These are phyloP conservation scores for Champsocephalus gunnari DNA, from an alignment of 2,797 vertebrate species.

Conservation along the genomic window DNA sequence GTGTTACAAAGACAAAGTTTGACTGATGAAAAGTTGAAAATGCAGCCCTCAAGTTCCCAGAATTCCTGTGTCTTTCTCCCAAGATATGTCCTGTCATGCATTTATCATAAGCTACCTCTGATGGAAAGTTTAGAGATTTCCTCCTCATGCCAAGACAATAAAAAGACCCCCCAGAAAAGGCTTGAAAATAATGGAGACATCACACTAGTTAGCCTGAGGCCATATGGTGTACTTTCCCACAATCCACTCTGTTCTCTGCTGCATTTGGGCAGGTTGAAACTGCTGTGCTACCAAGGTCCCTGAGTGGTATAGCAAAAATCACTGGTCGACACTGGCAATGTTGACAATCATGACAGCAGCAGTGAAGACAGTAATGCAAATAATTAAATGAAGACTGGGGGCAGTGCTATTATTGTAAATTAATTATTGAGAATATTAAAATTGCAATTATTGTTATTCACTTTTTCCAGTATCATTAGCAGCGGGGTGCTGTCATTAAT, in stretches of 20 bases:
- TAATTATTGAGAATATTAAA: constrained; percentile 44
- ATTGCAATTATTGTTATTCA: constrained; percentile 62
- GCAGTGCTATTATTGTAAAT: constrained; percentile 35
- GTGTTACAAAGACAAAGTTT: constrained; percentile 23
- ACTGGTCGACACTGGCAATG: not conserved
- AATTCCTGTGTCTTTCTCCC: constrained; percentile 11
- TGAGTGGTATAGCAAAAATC: not conserved
- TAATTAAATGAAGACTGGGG: constrained; percentile 37
- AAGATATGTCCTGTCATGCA: constrained; percentile 12
- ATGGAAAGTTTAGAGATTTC: constrained; percentile 6
- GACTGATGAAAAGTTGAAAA: constrained; percentile 51
- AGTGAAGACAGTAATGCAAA: constrained; percentile 34
- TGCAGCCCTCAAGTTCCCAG: constrained; percentile 17
- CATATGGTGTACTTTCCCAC: constrained; percentile 10
- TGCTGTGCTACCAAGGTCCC: not conserved
- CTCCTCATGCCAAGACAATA: not conserved
- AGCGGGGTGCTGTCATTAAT: constrained; percentile 50
- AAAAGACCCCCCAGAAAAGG: constrained; percentile 13
- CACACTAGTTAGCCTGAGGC: not conserved
- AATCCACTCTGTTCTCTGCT: not conserved
- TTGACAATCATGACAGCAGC: constrained; percentile 14
- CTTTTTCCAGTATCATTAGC: constrained; percentile 59
- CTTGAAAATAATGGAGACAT: constrained; percentile 19
- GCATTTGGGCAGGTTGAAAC: not conserved
- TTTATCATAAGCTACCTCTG: constrained; percentile 36